Evolutionary conservation across 2,888 invertebrate genomes (phyloP), one percentile per base, ranked within the genome.

Genomic region (Eudasyphora cyanicolor): DNA sequence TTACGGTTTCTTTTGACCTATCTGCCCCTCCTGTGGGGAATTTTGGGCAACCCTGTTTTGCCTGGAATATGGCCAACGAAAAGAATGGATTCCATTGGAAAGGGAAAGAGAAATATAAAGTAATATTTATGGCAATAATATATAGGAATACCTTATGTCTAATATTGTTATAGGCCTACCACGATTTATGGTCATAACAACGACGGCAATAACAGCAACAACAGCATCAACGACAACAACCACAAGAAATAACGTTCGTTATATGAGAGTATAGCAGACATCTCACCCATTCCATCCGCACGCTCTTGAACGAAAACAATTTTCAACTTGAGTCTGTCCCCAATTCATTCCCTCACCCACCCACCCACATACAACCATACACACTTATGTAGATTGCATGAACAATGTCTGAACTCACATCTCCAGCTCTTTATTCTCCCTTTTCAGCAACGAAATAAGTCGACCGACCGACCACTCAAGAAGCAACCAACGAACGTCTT

Each of bases 111-210:
- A 54, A 60, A 38, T 60, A 71, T 71, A 73, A 35, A 54, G 54
- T 54, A 29, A 75, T 49, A 42, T 42, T 62, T 54, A 67, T 24
- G 35, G 27, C 51, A 32, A 67, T 24, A 62, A 62, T 45, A 60
- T 24, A 62, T 45, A 62, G 51, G 42, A 67, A 54, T 67, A 67
- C 64, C 51, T 38, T 70, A 70, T 60, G 73, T 71, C 71, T 71
- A 71, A 71, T 54, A 54, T 49, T 60, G 45, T 76, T 76, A 38
- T 73, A 70, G 76, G 69, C 76, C 76, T 76, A 60, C 57, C 29
- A 76, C 69, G 69, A 76, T 57, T 76, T 69, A 69, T 70, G 76
- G 57, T 67, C 67, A 67, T 67, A 38, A 67, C 21, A 24, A 67
- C 67, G 19, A 42, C 42, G 17, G 24, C 62, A n/a, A 7, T 4